Evolutionary conservation across 1,140 invertebrate species (phyloP).

Genomic region (Hylaeus volcanicus): DNA sequence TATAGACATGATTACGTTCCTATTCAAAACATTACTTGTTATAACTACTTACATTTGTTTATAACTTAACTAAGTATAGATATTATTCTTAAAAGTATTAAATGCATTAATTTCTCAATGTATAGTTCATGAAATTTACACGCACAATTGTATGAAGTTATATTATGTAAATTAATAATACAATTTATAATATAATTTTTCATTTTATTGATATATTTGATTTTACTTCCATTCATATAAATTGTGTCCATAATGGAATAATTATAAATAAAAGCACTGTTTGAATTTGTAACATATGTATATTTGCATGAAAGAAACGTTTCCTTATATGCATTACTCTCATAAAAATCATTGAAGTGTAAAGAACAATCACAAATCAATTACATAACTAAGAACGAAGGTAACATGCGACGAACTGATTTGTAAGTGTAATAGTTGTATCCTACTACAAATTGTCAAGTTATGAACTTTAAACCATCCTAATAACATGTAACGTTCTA

Average conservation of each 20-base stretch:
- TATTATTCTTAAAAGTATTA: background rate
- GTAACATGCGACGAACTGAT: background rate
- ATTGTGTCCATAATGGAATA: background rate
- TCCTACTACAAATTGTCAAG: background rate
- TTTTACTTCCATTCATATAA: background rate
- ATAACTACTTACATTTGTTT: slow-evolving; percentile 4
- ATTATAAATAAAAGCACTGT: background rate
- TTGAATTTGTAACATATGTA: background rate
- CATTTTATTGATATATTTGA: background rate
- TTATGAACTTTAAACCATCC: background rate
- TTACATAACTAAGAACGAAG: slow-evolving; percentile 31
- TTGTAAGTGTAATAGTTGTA: background rate
- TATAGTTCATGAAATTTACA: background rate
- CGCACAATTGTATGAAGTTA: background rate
- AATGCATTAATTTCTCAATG: background rate
- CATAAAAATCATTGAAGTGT: background rate
- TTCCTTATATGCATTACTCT: background rate
- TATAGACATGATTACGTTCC: slow-evolving; percentile 69
- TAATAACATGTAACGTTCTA: slow-evolving; percentile 1
- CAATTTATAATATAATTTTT: background rate
- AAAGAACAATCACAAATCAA: background rate
- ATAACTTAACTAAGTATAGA: background rate
- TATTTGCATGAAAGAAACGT: background rate
- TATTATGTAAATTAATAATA: background rate
- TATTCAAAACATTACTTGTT: slow-evolving; percentile 29